These are phyloP conservation scores for Brachionus rubens DNA, from an alignment of 1,140 invertebrate genomes.

Conservation along the genomic window DNA sequence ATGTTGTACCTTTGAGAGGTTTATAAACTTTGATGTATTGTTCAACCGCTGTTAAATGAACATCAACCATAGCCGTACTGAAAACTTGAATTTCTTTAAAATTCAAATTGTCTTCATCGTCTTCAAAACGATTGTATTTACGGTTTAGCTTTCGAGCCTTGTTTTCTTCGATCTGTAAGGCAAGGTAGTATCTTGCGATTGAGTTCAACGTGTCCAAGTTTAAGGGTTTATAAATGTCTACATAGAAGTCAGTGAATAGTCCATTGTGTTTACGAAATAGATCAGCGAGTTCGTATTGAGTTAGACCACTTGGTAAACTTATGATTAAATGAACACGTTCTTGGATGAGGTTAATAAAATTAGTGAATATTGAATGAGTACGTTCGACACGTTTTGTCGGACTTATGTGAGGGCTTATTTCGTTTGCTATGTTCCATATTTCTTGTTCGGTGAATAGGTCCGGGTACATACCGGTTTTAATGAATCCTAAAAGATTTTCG, in stretches of 20 bases:
- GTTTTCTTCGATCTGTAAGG: slow-evolving; percentile 9
- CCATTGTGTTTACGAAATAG: background rate
- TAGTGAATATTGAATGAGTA: slow-evolving; percentile 55
- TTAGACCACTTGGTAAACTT: slow-evolving; percentile 49
- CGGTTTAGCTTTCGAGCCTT: background rate
- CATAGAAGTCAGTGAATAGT: slow-evolving; percentile 48
- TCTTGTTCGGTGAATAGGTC: slow-evolving; percentile 56
- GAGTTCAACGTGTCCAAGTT: background rate
- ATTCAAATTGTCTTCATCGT: slow-evolving; percentile 25
- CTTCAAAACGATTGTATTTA: slow-evolving; percentile 11
- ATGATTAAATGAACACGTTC: slow-evolving; percentile 58
- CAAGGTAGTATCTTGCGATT: slow-evolving; percentile 32
- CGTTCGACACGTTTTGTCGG: slow-evolving; percentile 56
- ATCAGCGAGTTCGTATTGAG: background rate
- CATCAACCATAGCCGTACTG: background rate
- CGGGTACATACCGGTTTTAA: slow-evolving; percentile 50
- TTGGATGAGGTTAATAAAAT: slow-evolving; percentile 53
- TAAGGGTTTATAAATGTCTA: slow-evolving; percentile 18
- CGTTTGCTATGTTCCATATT: slow-evolving; percentile 53
- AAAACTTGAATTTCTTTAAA: slow-evolving; percentile 2
- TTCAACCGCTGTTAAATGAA: background rate
- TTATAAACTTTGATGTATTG: background rate
- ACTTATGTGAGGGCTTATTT: slow-evolving; percentile 57
- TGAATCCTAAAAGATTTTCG: background rate
- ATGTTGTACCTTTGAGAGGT: background rate